Base-by-base conservation (phyloP, 1,140 invertebrate genomes). In the Chironomus tepperi region DNA sequence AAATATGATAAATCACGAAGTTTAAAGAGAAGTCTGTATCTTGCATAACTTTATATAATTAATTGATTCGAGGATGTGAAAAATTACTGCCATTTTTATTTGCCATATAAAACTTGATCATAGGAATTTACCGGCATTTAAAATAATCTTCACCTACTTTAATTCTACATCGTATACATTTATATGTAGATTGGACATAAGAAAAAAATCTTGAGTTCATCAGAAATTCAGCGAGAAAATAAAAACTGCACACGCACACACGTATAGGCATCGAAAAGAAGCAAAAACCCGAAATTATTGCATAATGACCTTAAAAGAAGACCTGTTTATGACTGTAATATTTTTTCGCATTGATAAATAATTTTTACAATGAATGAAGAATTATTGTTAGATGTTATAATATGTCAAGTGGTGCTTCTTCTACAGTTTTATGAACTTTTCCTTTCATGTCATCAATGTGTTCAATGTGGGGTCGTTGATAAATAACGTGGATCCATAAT, bases 251-350 rank as follows among this genome's bases (percentile, higher is more conserved):
- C 47, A 15, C 47, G 47, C 47, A 57, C 15, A 57, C 47, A 57
- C 5, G 5, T 3, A 57, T n/a, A 57, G n/a, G 5, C 12, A 34
- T 34, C 24, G n/a, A 57, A 57, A n/a, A 5, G 47, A n/a, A n/a
- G 47, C 12, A 12, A 57, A 57, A 57, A 57, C 47, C 47, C 47
- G 47, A 57, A 57, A 57, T 57, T 57, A 57, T 57, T 57, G 12
- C 47, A 57, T 57, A 57, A 57, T 57, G 47, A n/a, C 47, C 47
- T 57, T n/a, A 57, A 57, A 57, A 57, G 47, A 57, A 57, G 47
- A 57, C 47, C 47, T 57, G 47, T 57, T 57, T 57, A n/a, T 57
- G 47, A n/a, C n/a, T 57, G 47, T 8, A 57, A 57, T 57, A 5
- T 57, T 47, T 47, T 47, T 57, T 57, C 15, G 47, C 47, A 57